These are phyloP conservation scores for Lasioglossum morio DNA, from an alignment of 2,888 invertebrate species.

Conservation along the genomic window DNA sequence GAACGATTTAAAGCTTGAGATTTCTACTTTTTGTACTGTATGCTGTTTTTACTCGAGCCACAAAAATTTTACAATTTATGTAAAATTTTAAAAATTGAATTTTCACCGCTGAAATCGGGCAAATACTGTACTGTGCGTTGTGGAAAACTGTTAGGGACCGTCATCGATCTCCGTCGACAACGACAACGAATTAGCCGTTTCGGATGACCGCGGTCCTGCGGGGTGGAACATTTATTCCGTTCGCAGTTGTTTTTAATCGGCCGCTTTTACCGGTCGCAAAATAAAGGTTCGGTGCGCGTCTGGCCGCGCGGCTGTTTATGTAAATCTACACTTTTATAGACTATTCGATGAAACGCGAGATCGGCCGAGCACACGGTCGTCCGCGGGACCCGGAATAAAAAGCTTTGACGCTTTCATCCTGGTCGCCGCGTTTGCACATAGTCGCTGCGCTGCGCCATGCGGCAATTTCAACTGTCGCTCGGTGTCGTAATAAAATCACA, in stretches of 20 bases:
- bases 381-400: background rate
- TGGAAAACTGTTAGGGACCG: background rate
- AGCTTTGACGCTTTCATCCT: background rate
- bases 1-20: too few species aligned
- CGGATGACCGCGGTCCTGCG: conserved; percentile 1
- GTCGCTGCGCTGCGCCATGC: background rate
- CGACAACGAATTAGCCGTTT: conserved; percentile 4
- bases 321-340: background rate
- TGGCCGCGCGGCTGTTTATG: background rate
- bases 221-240: background rate
- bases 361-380: background rate
- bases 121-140: too few species aligned
- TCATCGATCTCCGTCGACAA: conserved; percentile 13
- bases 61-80: too few species aligned
- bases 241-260: conserved; percentile 13
- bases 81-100: too few species aligned
- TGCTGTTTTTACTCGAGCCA: too few species aligned
- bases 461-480: background rate
- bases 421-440: background rate
- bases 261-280: background rate
- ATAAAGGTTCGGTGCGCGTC: background rate
- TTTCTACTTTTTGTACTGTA: too few species aligned
- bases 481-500: background rate
- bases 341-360: background rate
- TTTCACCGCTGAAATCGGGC: too few species aligned